Percentiles rank a stretch among this genome's conserved stretches.
Evolutionary conservation across 2,888 invertebrate genomes (phyloP).

Genomic region (Alentia gelatinosa): DNA sequence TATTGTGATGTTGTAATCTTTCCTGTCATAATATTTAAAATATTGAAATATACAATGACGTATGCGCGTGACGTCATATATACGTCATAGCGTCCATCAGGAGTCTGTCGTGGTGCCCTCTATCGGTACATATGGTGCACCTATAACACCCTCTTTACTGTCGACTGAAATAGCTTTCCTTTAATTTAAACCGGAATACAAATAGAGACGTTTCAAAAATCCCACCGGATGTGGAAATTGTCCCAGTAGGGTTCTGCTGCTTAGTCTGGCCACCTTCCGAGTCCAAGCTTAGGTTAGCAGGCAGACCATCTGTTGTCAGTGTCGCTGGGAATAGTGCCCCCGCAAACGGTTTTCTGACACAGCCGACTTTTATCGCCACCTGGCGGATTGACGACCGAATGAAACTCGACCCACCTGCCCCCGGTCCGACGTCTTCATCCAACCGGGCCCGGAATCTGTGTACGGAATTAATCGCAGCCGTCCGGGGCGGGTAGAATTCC

Average conservation of each 20-base stretch:
- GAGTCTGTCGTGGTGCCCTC: too few species aligned
- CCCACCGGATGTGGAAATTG: background rate
- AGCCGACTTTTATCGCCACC: background rate
- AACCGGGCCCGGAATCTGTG: background rate
- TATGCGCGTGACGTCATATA: too few species aligned
- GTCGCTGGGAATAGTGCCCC: background rate
- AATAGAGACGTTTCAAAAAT: background rate
- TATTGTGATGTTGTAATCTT: too few species aligned
- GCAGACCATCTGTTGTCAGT: background rate
- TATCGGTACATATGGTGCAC: too few species aligned
- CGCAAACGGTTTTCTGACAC: slow-evolving; percentile 4
- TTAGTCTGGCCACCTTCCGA: background rate
- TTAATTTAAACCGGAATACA: too few species aligned
- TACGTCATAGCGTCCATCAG: too few species aligned
- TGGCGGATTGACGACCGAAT: background rate
- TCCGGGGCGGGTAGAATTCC: too few species aligned
- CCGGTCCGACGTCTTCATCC: background rate
- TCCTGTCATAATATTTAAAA: too few species aligned
- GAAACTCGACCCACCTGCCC: slow-evolving; percentile 27
- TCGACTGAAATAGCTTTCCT: too few species aligned
- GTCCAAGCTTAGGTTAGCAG: background rate
- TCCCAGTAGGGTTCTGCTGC: background rate
- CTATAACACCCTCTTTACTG: too few species aligned
- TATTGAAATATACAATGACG: too few species aligned
- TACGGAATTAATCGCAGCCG: background rate